Evolutionary conservation across 2,888 invertebrate species (phyloP).

Genomic region (Serrognathus titanus): DNA sequence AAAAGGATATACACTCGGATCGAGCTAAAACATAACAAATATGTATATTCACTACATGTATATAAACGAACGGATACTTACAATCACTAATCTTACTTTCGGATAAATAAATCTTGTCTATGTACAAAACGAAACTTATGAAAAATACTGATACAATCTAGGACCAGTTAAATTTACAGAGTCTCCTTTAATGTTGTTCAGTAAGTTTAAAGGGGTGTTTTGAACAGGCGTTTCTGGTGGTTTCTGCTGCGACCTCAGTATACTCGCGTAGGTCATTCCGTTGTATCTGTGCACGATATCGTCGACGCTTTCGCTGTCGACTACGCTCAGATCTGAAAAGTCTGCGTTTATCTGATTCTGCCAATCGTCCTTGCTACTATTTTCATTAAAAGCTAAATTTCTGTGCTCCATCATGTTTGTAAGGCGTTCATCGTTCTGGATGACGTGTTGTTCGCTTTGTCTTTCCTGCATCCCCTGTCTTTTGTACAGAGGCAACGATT

Average conservation of each 20-base stretch:
- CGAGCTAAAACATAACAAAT: neutral
- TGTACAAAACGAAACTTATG: constrained; percentile 35
- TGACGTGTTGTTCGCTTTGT: neutral
- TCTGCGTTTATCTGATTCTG: constrained; percentile 42
- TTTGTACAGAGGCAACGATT: constrained; percentile 52
- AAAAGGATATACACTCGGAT: neutral
- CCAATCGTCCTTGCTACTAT: constrained; percentile 23
- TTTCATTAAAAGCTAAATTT: constrained; percentile 2
- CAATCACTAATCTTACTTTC: too few species aligned
- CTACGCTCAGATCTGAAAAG: constrained; percentile 39
- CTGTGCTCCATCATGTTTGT: neutral
- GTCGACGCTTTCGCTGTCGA: constrained; percentile 31
- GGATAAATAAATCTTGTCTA: neutral
- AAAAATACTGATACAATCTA: constrained; percentile 58
- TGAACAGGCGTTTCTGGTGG: constrained; percentile 18
- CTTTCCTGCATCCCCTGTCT: constrained; percentile 40
- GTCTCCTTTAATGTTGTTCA: constrained; percentile 45
- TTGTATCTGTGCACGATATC: constrained; percentile 37
- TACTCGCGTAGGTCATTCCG: constrained; percentile 42
- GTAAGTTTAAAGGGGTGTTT: constrained; percentile 48
- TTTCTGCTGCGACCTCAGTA: constrained; percentile 18
- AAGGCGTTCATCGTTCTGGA: neutral
- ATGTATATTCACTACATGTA: too few species aligned
- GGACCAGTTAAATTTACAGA: constrained; percentile 38
- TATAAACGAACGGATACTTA: too few species aligned